Percentiles rank a stretch among this genome's conserved stretches.
Evolutionary conservation across 2,888 invertebrate species (phyloP).

Genomic region (Apamea crenata): DNA sequence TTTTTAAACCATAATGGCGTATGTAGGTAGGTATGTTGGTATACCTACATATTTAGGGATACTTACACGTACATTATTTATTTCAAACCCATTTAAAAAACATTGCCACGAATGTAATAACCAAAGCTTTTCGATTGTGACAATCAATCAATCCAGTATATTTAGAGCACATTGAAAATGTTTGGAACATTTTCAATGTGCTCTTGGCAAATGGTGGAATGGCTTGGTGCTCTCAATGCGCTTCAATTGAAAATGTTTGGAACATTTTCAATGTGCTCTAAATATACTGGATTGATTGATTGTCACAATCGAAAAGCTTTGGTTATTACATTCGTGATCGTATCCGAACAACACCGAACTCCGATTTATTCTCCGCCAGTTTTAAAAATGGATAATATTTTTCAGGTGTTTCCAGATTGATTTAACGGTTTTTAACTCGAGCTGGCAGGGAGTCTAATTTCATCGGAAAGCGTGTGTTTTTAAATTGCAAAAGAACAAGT

Average conservation of each 20-base stretch:
- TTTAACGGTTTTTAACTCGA: constrained; percentile 31
- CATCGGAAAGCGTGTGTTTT: background rate
- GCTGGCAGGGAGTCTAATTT: background rate
- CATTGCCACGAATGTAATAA: no score
- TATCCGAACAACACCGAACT: constrained; percentile 10
- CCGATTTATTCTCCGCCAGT: constrained; percentile 40
- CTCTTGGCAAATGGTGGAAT: no score
- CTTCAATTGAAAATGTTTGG: no score
- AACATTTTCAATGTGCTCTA: constrained; percentile 8
- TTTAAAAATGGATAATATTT: constrained; percentile 43
- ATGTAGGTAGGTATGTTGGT: background rate
- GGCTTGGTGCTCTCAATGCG: no score
- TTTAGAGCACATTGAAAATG: no score
- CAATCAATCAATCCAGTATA: no score
- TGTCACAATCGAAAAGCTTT: constrained; percentile 23
- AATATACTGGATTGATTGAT: constrained; percentile 47
- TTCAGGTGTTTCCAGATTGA: constrained; percentile 15
- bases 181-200: no score
- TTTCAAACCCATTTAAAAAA: constrained; percentile 4
- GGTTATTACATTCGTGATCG: constrained; percentile 21
- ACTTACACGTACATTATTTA: background rate
- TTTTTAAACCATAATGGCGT: background rate
- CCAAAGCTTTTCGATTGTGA: no score
- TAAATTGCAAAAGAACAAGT: constrained; percentile 5
- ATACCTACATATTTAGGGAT: no score